Evolutionary conservation across 2,888 invertebrate species (phyloP), one percentile per base, ranked within the genome.

Genomic region (Trisateles emortualis): DNA sequence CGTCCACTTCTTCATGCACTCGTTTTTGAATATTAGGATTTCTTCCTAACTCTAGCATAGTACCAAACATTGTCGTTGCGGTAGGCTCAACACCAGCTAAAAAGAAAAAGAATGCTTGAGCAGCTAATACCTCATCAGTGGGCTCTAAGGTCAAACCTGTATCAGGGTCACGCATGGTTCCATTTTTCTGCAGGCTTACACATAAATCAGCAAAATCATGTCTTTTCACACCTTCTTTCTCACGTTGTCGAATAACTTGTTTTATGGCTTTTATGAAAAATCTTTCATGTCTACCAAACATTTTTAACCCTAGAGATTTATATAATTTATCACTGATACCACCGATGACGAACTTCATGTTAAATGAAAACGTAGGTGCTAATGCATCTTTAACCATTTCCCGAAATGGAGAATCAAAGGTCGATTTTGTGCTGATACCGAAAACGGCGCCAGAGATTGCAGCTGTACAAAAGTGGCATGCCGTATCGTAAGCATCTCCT

Each of bases 121-220:
- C 68, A 19, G 69, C 65, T 26, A 68, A 11, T 1, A 67, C 5
- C 35, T 64, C 87, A 45, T 85, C 86, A 0, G 88, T 85, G 0
- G 89, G 83, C 26, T 83, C 73, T 39, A 89, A 29, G 22, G 79
- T 76, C 1, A 72, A 72, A 0, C 82, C 86, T 0, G 83, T 80
- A 0, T 78, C 75, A 0, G 44, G 29, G 48, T 89, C 86, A 17
- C 42, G 68, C 65, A 87, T 67, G 0, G 52, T 64, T 5, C 87
- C 87, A 16, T 68, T 69, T 26, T 80, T 84, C 59, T 87, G 83
- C 13, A 90, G 63, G 35, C 52, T 67, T 1, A 90, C 66, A 46
- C 86, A 86, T 0, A 88, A 52, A 46, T 88, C 87, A 3, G 71
- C 76, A 40, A 89, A 90, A 51, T 90, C 89, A 22, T 86, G 79